Conservation (phyloP, 2,113 vertebrate genomes). For the Morone chrysops region DNA sequence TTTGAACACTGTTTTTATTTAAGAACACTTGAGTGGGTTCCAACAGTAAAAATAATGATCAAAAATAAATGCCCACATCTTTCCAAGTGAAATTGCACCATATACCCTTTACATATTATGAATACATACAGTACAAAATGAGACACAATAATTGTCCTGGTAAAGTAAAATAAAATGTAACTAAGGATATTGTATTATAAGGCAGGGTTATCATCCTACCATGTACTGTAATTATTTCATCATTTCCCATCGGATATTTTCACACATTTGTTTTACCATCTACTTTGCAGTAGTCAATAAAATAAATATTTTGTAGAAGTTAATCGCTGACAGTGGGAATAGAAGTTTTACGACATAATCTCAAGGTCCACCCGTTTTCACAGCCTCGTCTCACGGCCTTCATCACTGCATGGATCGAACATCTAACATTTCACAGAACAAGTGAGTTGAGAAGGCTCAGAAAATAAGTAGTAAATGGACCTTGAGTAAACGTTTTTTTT, state of each 20-base stretch:
- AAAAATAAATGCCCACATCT: conserved; percentile 1
- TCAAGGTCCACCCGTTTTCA: not conserved
- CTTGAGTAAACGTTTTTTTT: not conserved
- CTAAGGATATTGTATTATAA: not conserved
- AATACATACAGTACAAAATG: conserved; percentile 10
- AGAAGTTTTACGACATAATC: not conserved
- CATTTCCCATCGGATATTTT: not conserved
- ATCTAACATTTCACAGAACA: not conserved
- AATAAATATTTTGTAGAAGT: not conserved
- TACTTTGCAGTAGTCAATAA: not conserved
- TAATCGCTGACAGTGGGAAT: not conserved
- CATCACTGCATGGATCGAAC: not conserved
- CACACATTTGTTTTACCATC: not conserved
- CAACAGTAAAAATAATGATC: not conserved
- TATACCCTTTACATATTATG: not conserved
- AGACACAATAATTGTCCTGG: not conserved
- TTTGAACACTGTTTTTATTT: conserved; percentile 23
- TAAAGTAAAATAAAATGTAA: not conserved
- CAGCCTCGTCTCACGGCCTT: not conserved
- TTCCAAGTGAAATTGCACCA: not conserved
- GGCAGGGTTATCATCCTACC: not conserved
- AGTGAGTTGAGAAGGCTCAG: not conserved
- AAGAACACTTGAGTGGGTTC: not conserved
- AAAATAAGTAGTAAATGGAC: not conserved
- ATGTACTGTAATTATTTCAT: not conserved